Base-by-base conservation (phyloP, 2,888 invertebrate genomes). In the Athrips mouffetella region DNA sequence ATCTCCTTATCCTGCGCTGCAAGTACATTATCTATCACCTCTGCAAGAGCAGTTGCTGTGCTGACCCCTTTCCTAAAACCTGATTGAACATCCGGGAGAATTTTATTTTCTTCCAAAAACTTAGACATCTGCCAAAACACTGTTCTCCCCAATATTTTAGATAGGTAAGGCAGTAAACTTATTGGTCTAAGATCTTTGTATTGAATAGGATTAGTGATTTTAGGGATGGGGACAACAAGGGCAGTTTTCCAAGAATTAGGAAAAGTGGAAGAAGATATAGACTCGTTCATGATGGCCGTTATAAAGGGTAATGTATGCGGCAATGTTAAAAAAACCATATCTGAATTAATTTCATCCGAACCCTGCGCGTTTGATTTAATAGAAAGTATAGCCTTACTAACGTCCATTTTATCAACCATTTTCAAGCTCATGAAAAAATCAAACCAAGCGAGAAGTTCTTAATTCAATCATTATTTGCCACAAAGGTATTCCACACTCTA, bases 61-160 rank as follows among this genome's bases (percentile, higher is more conserved):
- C 64, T 58, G 18, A 49, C 51, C 4, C 47, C 49, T 4, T 45
- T 52, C 2, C 65, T 48, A 41, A 63, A 69, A 1, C 62, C 71
- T 0, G 65, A 63, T 44, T 72, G 67, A 0, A 23, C 8, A 0
- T 41, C 45, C 5, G 66, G 62, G 0, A 70, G 42, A 1, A 67
- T 33, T 3, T 59, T 44, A 39, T 60, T 46, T 4, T 10, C 3
- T n/a, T 59, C 56, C 0, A 70, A n/a, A 31, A 54, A 60, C 1
- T 21, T 11, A 0, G 33, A 7, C 6, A 33, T 4, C 13, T 33
- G 33, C 6, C 7, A 3, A 13, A 13, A 16, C 13, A 33, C 33
- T n/a, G 16, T 2, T 8, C 15, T 44, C 66, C 65, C 62, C 65
- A 65, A 5, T 18, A 6, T 0, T 39, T 42, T 6, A 62, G 65